Percentiles rank a stretch among this genome's conserved stretches.
Evolutionary conservation across 2,888 invertebrate genomes (phyloP).

Genomic region (Synergus laeviventris): DNA sequence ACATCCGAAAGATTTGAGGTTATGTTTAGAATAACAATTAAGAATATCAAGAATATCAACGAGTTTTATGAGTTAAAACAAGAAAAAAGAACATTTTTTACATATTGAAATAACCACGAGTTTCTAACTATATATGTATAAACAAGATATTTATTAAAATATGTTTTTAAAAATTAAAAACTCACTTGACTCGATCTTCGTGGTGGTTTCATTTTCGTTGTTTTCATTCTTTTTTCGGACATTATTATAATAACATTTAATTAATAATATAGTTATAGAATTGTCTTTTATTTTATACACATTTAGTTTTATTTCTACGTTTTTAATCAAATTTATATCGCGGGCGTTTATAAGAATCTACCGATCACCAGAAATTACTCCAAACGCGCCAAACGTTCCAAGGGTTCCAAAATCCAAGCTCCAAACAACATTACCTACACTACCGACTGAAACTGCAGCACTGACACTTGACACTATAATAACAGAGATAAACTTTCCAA

Average conservation of each 20-base stretch:
- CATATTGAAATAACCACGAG: background rate
- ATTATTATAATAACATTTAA: background rate
- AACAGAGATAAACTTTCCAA: background rate
- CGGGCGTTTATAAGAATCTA: too few relatives aligned
- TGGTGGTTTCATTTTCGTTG: conserved; percentile 31
- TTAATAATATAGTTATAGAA: background rate
- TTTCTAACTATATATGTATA: background rate
- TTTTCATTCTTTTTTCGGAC: conserved; percentile 27
- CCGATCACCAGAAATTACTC: too few relatives aligned
- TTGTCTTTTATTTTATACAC: background rate
- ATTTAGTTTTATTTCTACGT: background rate
- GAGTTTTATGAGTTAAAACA: too few relatives aligned
- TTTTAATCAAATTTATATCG: background rate
- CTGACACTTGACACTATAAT: background rate
- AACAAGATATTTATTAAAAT: background rate
- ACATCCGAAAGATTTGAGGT: background rate
- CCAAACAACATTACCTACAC: too few relatives aligned
- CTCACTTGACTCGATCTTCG: conserved; percentile 19
- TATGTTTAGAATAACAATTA: background rate
- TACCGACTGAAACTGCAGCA: background rate
- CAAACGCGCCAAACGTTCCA: too few relatives aligned
- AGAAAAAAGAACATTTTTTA: background rate
- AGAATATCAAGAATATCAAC: background rate
- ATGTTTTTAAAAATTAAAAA: background rate
- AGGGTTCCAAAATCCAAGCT: too few relatives aligned